These are phyloP conservation scores for Nyctibius grandis DNA, from an alignment of 2,797 vertebrate species.

Conservation along the genomic window DNA sequence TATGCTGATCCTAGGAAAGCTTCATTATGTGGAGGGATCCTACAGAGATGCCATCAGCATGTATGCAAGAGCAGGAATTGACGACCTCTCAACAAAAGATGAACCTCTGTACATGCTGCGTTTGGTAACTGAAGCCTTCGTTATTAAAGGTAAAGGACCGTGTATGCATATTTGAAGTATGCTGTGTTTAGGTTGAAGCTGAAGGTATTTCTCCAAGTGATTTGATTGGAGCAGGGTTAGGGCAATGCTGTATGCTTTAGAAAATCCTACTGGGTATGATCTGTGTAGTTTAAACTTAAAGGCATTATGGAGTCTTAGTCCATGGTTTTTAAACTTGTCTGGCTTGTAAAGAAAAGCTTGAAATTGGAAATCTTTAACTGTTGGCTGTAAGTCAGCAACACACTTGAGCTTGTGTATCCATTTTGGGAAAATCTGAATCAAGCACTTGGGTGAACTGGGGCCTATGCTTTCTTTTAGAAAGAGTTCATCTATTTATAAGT, in stretches of 20 bases:
- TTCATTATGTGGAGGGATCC: slow-evolving; percentile 90
- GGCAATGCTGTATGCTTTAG: background rate
- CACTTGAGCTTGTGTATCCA: background rate
- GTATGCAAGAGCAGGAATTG: slow-evolving; percentile 90
- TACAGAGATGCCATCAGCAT: slow-evolving; percentile 94
- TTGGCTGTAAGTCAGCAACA: background rate
- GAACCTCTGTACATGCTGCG: slow-evolving; percentile 90
- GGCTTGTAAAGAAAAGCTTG: background rate
- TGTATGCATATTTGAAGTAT: background rate
- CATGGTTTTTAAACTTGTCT: slow-evolving; percentile 27
- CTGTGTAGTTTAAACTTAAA: slow-evolving; percentile 6
- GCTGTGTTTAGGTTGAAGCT: background rate
- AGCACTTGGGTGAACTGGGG: background rate
- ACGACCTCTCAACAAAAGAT: slow-evolving; percentile 84
- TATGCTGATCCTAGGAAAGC: slow-evolving; percentile 91
- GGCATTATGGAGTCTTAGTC: slow-evolving; percentile 13
- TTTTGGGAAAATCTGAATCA: background rate
- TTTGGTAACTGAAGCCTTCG: slow-evolving; percentile 89
- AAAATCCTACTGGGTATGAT: background rate
- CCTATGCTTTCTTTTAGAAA: background rate
- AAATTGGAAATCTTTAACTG: background rate
- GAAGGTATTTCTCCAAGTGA: background rate
- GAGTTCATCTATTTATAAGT: background rate
- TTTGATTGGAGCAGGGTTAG: background rate
- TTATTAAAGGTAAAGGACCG: slow-evolving; percentile 89